Conservation (phyloP, 2,888 invertebrate species). For the Deroplatys truncata region DNA sequence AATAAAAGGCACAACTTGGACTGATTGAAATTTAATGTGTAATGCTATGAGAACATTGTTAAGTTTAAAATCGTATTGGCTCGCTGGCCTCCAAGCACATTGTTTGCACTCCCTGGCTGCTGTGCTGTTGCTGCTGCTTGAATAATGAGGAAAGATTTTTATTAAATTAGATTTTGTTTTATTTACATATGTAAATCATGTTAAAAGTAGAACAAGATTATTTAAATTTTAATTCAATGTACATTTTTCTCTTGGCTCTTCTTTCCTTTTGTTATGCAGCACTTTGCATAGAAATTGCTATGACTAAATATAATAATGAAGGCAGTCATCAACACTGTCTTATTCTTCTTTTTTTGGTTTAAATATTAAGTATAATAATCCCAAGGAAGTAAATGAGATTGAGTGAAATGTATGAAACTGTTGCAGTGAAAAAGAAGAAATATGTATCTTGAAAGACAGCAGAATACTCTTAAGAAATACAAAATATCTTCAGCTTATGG, state of each 20-base stretch:
- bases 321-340: not conserved
- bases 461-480: slow-evolving; percentile 16
- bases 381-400: slow-evolving; percentile 16
- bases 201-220: not conserved
- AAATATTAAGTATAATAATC: slow-evolving; percentile 22
- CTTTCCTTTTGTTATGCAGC: not conserved
- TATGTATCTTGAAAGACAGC: slow-evolving; percentile 25
- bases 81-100: slow-evolving; percentile 80
- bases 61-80: slow-evolving; percentile 33
- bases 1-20: not conserved
- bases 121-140: slow-evolving; percentile 26
- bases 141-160: not conserved
- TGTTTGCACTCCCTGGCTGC: slow-evolving; percentile 67
- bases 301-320: slow-evolving; percentile 15
- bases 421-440: slow-evolving; percentile 31
- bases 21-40: not conserved
- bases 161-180: slow-evolving; percentile 19
- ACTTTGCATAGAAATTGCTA: slow-evolving; percentile 21
- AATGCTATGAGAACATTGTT: not conserved
- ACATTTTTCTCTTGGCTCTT: not conserved
- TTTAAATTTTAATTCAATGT: not conserved
- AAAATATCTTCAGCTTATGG: slow-evolving; percentile 8
- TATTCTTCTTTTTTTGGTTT: not conserved
- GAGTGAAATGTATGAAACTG: slow-evolving; percentile 18
- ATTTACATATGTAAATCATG: not conserved